Conservation (phyloP, 1,140 invertebrate genomes). For the Bacillus rossius region DNA sequence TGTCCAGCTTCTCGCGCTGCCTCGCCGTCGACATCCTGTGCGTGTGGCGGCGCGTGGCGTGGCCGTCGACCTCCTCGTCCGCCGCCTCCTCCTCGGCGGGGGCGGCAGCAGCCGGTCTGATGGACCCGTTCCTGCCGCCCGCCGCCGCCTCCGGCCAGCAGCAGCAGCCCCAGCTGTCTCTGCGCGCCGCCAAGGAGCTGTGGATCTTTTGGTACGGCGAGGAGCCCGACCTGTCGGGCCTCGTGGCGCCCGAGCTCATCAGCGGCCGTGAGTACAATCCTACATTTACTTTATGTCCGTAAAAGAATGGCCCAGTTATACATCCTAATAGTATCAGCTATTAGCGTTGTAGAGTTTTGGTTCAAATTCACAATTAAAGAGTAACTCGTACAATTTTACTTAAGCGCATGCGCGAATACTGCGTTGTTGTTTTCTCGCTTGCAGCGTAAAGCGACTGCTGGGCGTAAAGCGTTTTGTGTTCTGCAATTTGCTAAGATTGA, state of each 20-base stretch:
- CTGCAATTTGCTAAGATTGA: no score
- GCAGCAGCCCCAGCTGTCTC: constrained; percentile 56
- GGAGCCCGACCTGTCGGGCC: constrained; percentile 82
- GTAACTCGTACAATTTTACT: no score
- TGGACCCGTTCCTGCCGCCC: constrained; percentile 44
- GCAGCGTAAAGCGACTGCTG: no score
- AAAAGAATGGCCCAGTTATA: no score
- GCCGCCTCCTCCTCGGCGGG: constrained; percentile 35
- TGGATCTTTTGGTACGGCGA: constrained; percentile 99
- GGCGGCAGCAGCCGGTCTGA: constrained; percentile 51
- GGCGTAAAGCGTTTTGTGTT: no score
- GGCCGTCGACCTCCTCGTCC: constrained; percentile 42
- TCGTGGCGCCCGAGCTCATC: constrained; percentile 74
- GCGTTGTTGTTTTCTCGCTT: no score
- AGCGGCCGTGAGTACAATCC: constrained; percentile 66
- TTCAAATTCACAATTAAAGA: no score
- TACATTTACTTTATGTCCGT: no score
- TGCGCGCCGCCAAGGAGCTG: constrained; percentile 84
- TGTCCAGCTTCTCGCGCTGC: constrained; percentile 89
- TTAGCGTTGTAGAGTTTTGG: no score
- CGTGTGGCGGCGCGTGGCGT: constrained; percentile 86
- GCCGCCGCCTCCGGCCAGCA: background rate
- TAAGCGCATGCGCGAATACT: no score
- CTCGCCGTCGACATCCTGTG: constrained; percentile 91
- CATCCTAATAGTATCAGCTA: no score